Base-by-base conservation (phyloP, 2,888 invertebrate genomes). In the Ashinkailepas kermadecensis region DNA sequence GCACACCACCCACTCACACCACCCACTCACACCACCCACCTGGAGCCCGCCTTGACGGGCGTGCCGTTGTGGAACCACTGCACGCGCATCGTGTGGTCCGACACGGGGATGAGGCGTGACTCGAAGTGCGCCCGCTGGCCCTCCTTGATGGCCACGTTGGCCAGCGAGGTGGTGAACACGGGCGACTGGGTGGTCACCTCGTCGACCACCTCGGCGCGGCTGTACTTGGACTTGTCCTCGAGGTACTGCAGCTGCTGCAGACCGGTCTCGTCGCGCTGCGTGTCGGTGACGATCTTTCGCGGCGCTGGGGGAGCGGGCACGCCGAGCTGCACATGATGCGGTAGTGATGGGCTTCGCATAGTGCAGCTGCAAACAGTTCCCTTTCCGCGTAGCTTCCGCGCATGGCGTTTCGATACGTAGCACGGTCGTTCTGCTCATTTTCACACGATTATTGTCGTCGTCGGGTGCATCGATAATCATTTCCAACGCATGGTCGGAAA, bases 51-150 rank as follows among this genome's bases (percentile, higher is more conserved):
- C 88, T 96, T 95, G 0, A 97, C 90, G 0, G 96, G 94, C 84
- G 91, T 91, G 86, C 95, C 95, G 86, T 97, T 96, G 86, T 96
- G 95, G 89, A 94, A 96, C 97, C 97, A 97, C 88, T 96, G 95
- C 0, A 97, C 95, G 87, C 94, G 94, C 93, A 97, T 93, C 4
- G 95, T 94, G 1, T 95, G 90, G 88, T 97, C 97, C 13, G 95
- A 96, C 23, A 96, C 96, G 10, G 97, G 97, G 85, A 97, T 97
- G 83, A 97, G 89, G 81, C 96, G 92, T 85, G 95, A 95, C 88
- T 97, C 97, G 86, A 97, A 96, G 87, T 97, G 97, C 81, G 96
- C 96, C 83, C 96, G 90, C 88, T 97, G 96, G 0, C 96, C 96
- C 89, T 97, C 97, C 87, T 94, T 95, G 85, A 97, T 94, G 86